These are phyloP conservation scores for Eupithecia inturbata DNA, from an alignment of 2,888 invertebrate genomes.

Conservation along the genomic window DNA sequence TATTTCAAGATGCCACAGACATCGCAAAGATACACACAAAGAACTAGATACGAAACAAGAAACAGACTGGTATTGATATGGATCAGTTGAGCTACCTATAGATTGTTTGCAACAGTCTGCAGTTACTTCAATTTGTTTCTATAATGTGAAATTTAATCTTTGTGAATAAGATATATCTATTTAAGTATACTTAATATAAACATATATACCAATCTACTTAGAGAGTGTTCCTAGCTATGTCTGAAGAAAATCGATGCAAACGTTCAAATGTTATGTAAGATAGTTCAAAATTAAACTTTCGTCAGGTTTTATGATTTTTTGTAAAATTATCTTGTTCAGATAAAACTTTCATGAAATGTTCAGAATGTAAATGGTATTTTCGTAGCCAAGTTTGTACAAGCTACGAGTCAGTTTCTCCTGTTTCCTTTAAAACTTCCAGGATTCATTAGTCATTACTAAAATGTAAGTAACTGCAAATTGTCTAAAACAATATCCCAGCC, in stretches of 20 bases:
- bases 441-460: neutral
- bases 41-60: neutral
- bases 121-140: no score
- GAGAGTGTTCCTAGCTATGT: neutral
- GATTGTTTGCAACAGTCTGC: no score
- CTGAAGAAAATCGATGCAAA: neutral
- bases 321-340: neutral
- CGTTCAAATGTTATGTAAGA: no score
- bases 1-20: neutral
- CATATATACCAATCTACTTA: no score
- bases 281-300: neutral
- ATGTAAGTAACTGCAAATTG: neutral
- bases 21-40: neutral
- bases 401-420: neutral
- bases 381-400: neutral
- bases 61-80: neutral
- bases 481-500: conserved; percentile 24
- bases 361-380: neutral
- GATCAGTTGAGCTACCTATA: no score
- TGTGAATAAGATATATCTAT: no score
- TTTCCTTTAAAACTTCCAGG: conserved; percentile 14
- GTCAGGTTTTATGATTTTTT: neutral
- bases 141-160: no score
- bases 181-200: no score
- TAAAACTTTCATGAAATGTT: no score